phyloP scores from a whole-genome alignment of 2,113 vertebrate genomes.

The Gambusia affinis region DNA sequence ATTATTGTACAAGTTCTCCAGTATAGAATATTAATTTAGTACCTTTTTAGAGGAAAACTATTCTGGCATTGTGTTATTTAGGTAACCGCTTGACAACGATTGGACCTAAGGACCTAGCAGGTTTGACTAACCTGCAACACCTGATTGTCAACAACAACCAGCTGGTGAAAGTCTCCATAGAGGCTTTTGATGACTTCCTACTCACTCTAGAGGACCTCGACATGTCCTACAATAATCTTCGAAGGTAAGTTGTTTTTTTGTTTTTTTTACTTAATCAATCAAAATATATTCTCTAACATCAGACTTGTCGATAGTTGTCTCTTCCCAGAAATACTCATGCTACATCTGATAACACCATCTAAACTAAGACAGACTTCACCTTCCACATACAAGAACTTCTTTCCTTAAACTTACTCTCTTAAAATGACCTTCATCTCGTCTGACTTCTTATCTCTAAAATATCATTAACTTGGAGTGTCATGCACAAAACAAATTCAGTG shows the following conservation, averaged over 20 bases:
- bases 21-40: background rate
- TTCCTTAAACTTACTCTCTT: too few relatives aligned
- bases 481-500: background rate
- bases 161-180: slow-evolving; percentile 80
- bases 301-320: background rate
- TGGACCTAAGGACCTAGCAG: slow-evolving; percentile 84
- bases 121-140: slow-evolving; percentile 89
- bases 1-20: background rate
- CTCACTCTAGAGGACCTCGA: slow-evolving; percentile 89
- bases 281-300: background rate
- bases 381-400: background rate
- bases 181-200: slow-evolving; percentile 90
- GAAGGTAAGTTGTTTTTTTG: slow-evolving; percentile 51
- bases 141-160: slow-evolving; percentile 92
- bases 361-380: background rate
- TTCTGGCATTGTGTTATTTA: slow-evolving; percentile 17
- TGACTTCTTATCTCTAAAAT: background rate
- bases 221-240: slow-evolving; percentile 92
- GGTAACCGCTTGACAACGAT: slow-evolving; percentile 85
- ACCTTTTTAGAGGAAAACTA: background rate
- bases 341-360: background rate
- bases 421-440: too few relatives aligned
- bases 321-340: background rate
- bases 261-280: background rate
- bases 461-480: background rate